A percentile compares a stretch with the other conserved stretches of the same genome.
phyloP scores from a whole-genome alignment of 2,888 invertebrate genomes.

The Entomobrya multifasciata region DNA sequence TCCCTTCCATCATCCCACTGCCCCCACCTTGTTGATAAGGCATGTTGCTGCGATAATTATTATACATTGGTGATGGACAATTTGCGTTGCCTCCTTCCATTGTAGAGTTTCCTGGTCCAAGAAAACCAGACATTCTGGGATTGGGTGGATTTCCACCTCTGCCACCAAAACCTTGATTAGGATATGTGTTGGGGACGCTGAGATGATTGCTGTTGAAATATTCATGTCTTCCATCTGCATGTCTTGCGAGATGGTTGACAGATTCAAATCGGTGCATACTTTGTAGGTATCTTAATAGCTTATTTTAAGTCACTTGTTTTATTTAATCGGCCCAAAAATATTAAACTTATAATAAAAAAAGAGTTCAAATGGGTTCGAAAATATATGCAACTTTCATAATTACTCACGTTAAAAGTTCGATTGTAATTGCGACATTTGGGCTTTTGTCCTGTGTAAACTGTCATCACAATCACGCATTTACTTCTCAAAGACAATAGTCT shows the following conservation, averaged over 20 bases:
- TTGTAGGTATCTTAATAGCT: background rate
- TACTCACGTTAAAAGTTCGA: background rate
- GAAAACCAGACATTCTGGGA: background rate
- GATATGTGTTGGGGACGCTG: background rate
- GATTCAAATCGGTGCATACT: conserved; percentile 14
- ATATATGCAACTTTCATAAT: no score
- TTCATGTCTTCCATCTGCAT: background rate
- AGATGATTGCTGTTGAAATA: background rate
- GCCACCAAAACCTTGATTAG: background rate
- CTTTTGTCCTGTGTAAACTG: no score
- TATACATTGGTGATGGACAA: no score
- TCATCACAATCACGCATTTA: no score
- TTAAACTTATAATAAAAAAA: background rate
- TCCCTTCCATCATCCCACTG: background rate
- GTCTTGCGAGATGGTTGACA: background rate
- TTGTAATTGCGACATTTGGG: no score
- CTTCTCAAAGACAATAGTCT: no score
- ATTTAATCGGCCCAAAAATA: background rate
- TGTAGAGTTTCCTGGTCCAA: no score
- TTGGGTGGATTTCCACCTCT: background rate
- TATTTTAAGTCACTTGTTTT: background rate
- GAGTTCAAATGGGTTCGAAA: background rate
- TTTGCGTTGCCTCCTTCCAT: no score
- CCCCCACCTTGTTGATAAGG: background rate
- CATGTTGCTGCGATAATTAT: no score